Percentiles rank a stretch among this genome's conserved stretches.
These are phyloP conservation scores for Pseudorhiza aurosa DNA, from an alignment of 30 jellyfish, hydroid and myxozoan genomes.

Conservation along the genomic window DNA sequence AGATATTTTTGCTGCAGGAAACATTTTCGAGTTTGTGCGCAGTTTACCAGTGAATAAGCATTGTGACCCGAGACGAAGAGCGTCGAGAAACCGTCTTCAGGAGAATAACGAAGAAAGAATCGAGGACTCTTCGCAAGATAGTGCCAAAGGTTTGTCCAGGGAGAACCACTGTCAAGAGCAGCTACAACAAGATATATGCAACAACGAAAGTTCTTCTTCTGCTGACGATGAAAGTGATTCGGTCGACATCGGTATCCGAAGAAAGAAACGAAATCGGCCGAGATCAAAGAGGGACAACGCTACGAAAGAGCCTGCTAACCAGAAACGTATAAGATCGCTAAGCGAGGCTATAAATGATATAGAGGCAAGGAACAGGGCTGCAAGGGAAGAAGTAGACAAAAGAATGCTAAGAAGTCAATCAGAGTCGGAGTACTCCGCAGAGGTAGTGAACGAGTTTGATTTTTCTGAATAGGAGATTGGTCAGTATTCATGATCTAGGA, in stretches of 20 bases:
- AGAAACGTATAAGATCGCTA: conserved; percentile 23
- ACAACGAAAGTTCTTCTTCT: conserved; percentile 23
- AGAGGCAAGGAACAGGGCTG: conserved; percentile 57
- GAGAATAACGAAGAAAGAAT: background rate
- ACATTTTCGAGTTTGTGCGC: conserved; percentile 36
- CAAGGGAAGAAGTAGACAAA: conserved; percentile 33
- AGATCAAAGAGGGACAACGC: conserved; percentile 18
- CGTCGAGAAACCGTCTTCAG: background rate
- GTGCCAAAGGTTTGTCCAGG: background rate
- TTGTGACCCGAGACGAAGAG: conserved; percentile 15
- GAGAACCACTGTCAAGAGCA: background rate
- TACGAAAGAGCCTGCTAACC: conserved; percentile 9
- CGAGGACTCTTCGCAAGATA: background rate
- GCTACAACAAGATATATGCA: background rate
- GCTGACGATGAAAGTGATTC: conserved; percentile 64
- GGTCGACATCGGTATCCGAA: conserved; percentile 23
- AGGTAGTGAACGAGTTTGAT: background rate
- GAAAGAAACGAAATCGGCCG: conserved; percentile 18
- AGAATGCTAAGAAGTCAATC: conserved; percentile 8
- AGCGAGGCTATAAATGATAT: conserved; percentile 57
- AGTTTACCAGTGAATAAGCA: conserved; percentile 19
- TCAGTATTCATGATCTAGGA: too few species aligned
- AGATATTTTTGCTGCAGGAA: conserved; percentile 25
- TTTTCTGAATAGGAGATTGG: too few species aligned
- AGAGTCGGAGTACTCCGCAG: background rate